Evolutionary conservation across 2,797 vertebrate genomes (phyloP).

Genomic region (Tragelaphus eurycerus): DNA sequence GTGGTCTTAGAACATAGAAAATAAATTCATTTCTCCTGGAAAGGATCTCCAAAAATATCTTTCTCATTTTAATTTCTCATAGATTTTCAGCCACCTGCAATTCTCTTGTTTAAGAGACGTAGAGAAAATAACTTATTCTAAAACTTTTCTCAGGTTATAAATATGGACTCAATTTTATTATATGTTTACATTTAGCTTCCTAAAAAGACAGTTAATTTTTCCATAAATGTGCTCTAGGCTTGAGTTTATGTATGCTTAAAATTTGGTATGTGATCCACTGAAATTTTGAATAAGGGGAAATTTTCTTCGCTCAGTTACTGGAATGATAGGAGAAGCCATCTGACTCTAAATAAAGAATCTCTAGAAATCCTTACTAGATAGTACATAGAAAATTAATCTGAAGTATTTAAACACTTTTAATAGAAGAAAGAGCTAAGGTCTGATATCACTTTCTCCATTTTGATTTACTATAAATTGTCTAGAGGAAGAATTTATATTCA

Average conservation of each 20-base stretch:
- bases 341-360: not conserved
- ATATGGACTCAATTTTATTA: not conserved
- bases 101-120: not conserved
- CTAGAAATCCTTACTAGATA: not conserved
- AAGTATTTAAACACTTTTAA: not conserved
- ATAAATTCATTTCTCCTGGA: not conserved
- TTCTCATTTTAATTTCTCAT: conserved; percentile 3
- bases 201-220: not conserved
- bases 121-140: not conserved
- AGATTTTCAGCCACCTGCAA: not conserved
- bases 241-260: not conserved
- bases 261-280: not conserved
- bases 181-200: not conserved
- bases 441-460: not conserved
- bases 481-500: not conserved
- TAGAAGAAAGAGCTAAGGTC: not conserved
- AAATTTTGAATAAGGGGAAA: not conserved
- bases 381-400: not conserved
- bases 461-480: not conserved
- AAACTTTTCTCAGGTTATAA: not conserved
- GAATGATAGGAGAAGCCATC: not conserved
- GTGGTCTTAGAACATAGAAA: not conserved
- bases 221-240: not conserved
- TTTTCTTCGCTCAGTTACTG: not conserved
- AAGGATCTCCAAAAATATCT: not conserved